Base-by-base conservation (phyloP, 2,888 invertebrate genomes). In the Physocephala rufipes region DNA sequence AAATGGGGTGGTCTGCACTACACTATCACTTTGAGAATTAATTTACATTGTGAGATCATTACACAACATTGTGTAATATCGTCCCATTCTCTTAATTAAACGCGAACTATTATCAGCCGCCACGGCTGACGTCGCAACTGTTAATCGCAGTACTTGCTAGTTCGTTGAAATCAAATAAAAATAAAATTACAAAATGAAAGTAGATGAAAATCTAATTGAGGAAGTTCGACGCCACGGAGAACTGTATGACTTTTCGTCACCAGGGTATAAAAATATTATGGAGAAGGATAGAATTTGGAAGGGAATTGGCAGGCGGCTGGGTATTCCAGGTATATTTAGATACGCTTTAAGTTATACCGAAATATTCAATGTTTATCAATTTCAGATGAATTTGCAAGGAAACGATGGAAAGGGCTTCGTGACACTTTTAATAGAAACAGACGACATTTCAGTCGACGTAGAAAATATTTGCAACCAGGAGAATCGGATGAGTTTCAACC, bases 231-330 rank as follows among this genome's bases (percentile, higher is more conserved):
- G 49, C 49, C 49, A 49, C 49, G 13, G 19, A 49, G 19, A n/a
- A 5, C 19, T 49, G 1, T 49, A 49, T 13, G 19, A 49, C 19
- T n/a, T 49, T 15, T 49, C 1, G 16, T 49, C 49, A 4, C 49
- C 49, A 49, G 49, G 49, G 49, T 49, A 49, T 49, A 49, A 13
- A 3, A n/a, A 49, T 49, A 49, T 19, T 4, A 5, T n/a, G 16
- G 49, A 49, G 13, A 49, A 49, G 49, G 49, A 49, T 15, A 49
- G 16, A n/a, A 49, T 49, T 49, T 49, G 49, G 49, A 49, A 49
- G 5, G 4, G 4, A 49, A 49, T 49, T 49, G 5, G 9, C 9
- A 4, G n/a, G 49, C 16, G 19, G 13, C 49, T 49, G 49, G 49
- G 49, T 3, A 49, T 49, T 49, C 49, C 49, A 49, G 49, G 49